Evolutionary conservation across 2,888 invertebrate genomes (phyloP).

Genomic region (Agrotis exclamationis): DNA sequence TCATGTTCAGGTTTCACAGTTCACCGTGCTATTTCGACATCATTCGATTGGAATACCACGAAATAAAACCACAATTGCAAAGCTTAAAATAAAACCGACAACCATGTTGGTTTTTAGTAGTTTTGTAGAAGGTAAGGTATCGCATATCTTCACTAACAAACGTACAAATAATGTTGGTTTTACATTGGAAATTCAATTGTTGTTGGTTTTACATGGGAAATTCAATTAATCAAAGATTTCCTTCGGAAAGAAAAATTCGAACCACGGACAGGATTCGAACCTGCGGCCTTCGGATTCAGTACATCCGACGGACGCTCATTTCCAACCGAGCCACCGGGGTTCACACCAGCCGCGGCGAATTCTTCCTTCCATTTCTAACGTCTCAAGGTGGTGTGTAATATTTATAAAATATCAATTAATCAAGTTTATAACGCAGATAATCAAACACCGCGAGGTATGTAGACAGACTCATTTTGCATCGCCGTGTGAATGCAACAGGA

Average conservation of each 20-base stretch:
- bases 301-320: too few relatives aligned
- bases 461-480: not conserved
- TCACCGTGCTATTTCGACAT: conserved; percentile 57
- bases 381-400: too few relatives aligned
- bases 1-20: conserved; percentile 53
- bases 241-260: too few relatives aligned
- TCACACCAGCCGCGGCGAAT: too few relatives aligned
- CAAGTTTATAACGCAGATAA: conserved; percentile 18
- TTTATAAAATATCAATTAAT: too few relatives aligned
- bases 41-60: conserved; percentile 45
- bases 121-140: conserved; percentile 32
- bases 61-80: conserved; percentile 58
- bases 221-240: too few relatives aligned
- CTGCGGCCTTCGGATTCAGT: too few relatives aligned
- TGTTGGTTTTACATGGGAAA: too few relatives aligned
- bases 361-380: too few relatives aligned
- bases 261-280: too few relatives aligned
- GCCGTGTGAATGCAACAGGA: too few relatives aligned
- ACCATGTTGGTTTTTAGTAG: conserved; percentile 27
- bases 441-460: not conserved
- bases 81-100: conserved; percentile 54
- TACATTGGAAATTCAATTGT: conserved; percentile 24
- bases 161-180: conserved; percentile 40
- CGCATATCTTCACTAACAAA: conserved; percentile 33
- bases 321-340: too few relatives aligned